Conservation (phyloP, 2,797 vertebrate genomes). For the Enteromius argenteus region DNA sequence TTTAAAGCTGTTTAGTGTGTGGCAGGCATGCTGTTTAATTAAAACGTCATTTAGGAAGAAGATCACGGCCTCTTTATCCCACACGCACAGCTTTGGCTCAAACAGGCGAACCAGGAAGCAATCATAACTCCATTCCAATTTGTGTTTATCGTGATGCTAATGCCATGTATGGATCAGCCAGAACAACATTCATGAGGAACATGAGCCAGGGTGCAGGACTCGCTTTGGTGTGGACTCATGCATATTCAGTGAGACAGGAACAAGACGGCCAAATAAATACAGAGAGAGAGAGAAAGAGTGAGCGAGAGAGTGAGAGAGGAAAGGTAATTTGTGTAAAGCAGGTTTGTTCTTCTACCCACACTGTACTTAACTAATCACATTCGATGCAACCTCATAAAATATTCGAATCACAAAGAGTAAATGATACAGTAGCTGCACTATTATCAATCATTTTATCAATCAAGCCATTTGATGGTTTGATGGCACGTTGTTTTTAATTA, state of each 20-base stretch:
- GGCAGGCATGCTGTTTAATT: conserved; percentile 64
- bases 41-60: conserved; percentile 58
- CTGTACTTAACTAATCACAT: conserved; percentile 13
- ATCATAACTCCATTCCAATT: conserved; percentile 41
- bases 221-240: conserved; percentile 31
- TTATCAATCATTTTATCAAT: conserved; percentile 2
- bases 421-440: conserved; percentile 9
- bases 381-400: conserved; percentile 8
- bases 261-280: conserved; percentile 46
- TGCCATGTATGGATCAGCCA: conserved; percentile 24
- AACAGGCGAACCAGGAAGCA: conserved; percentile 36
- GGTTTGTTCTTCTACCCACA: conserved; percentile 9
- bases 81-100: conserved; percentile 34
- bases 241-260: conserved; percentile 46
- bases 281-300: not conserved
- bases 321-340: not conserved
- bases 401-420: conserved; percentile 2
- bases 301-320: not conserved
- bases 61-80: conserved; percentile 39
- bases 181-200: conserved; percentile 30
- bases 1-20: conserved; percentile 60
- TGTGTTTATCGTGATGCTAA: conserved; percentile 45
- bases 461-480: not conserved
- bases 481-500: conserved; percentile 3
- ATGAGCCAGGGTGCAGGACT: conserved; percentile 13